phyloP scores from a whole-genome alignment of 2,797 vertebrate genomes.

The Chiloscyllium punctatum region DNA sequence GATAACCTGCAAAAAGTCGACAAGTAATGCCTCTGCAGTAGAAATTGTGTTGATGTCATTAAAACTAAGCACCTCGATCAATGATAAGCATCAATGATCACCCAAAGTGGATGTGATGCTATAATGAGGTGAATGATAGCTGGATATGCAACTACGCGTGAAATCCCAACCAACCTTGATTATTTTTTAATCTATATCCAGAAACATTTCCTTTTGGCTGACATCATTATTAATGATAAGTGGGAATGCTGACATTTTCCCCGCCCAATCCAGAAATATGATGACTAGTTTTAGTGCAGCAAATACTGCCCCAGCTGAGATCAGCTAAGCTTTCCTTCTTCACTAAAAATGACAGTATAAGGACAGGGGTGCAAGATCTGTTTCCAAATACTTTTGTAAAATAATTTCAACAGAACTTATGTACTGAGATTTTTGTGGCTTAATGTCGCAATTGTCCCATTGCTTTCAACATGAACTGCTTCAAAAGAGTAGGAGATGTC shows the following conservation, averaged over 20 bases:
- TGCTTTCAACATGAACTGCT: background rate
- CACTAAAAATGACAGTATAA: background rate
- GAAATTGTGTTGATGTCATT: background rate
- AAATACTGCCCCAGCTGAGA: slow-evolving; percentile 18
- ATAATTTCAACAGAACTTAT: background rate
- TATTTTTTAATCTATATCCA: background rate
- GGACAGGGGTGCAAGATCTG: background rate
- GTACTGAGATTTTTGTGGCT: background rate
- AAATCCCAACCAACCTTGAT: background rate
- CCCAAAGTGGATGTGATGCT: background rate
- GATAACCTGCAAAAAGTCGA: background rate
- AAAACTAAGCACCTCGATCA: background rate
- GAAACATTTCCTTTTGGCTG: background rate
- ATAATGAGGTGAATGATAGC: background rate
- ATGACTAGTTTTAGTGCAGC: background rate
- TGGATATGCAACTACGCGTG: background rate
- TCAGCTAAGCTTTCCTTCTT: background rate
- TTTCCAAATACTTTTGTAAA: background rate
- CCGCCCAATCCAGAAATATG: background rate
- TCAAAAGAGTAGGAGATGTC: background rate
- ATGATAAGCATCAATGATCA: background rate
- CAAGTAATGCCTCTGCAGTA: background rate
- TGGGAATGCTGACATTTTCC: background rate
- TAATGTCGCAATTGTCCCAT: background rate
- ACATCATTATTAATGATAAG: background rate